Percentiles rank a stretch among this genome's conserved stretches.
These are phyloP conservation scores for Ophion ventricosus DNA, from an alignment of 2,888 invertebrate species.

Conservation along the genomic window DNA sequence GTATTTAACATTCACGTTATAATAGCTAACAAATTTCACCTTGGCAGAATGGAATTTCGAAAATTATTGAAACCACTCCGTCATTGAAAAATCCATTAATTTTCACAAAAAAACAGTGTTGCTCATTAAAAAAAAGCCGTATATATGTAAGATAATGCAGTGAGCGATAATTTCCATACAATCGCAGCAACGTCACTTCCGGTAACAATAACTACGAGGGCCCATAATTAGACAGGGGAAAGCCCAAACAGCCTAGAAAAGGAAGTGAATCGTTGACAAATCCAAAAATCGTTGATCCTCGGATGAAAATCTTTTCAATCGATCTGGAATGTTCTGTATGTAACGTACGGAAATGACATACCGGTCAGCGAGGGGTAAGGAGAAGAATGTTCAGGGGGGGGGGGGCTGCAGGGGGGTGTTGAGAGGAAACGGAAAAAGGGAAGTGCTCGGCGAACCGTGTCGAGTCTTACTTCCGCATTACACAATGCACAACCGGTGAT, in stretches of 20 bases:
- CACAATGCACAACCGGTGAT: slow-evolving; percentile 64
- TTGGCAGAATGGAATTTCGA: neutral
- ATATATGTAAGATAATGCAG: neutral
- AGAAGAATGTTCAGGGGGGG: neutral
- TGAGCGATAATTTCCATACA: neutral
- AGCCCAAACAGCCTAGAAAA: neutral
- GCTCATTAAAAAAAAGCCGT: neutral
- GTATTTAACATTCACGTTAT: neutral
- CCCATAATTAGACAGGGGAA: neutral
- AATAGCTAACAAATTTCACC: neutral
- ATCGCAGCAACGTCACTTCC: neutral
- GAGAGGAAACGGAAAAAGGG: slow-evolving; percentile 66
- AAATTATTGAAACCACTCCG: too few relatives aligned
- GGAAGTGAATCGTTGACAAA: neutral
- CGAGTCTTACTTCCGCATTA: slow-evolving; percentile 68
- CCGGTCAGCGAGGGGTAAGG: neutral
- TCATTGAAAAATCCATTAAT: neutral
- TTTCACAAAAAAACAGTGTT: neutral
- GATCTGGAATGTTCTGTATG: neutral
- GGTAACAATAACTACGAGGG: neutral
- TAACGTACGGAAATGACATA: slow-evolving; percentile 43
- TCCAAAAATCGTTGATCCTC: neutral
- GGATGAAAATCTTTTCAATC: neutral
- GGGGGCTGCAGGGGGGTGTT: slow-evolving; percentile 28
- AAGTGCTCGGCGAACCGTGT: slow-evolving; percentile 66